phyloP scores from a whole-genome alignment of 2,113 vertebrate genomes.

The Catagonus wagneri region DNA sequence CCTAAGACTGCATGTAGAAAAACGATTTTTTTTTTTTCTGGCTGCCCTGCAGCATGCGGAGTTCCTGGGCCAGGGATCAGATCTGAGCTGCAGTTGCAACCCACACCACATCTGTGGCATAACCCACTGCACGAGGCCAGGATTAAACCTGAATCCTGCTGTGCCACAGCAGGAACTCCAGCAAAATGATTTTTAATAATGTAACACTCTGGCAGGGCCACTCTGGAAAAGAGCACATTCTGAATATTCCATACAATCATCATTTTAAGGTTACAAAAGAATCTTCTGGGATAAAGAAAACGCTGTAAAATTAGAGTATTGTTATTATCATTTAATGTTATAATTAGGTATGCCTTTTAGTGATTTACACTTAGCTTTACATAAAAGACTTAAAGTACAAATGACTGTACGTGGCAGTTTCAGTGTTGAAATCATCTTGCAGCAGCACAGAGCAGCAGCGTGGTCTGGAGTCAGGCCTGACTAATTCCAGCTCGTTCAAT shows the following conservation, averaged over 20 bases:
- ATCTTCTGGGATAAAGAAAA: background rate
- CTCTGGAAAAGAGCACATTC: background rate
- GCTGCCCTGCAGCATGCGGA: too few relatives aligned
- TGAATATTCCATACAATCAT: background rate
- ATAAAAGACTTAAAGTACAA: background rate
- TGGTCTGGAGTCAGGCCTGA: background rate
- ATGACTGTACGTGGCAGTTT: background rate
- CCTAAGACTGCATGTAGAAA: background rate
- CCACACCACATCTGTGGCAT: too few relatives aligned
- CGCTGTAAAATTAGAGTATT: background rate
- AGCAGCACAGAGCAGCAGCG: background rate
- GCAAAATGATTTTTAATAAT: background rate
- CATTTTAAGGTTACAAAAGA: constrained; percentile 16
- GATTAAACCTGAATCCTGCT: too few relatives aligned
- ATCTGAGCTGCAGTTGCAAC: too few relatives aligned
- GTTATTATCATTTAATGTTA: background rate
- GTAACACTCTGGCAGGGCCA: background rate
- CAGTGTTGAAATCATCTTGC: background rate
- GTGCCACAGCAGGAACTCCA: background rate
- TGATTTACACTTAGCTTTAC: background rate
- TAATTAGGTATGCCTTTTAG: background rate
- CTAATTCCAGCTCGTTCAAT: background rate
- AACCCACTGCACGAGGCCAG: too few relatives aligned
- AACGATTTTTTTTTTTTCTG: background rate
- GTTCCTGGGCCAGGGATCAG: too few relatives aligned